These are phyloP conservation scores for Callionymus lyra DNA, from an alignment of 2,113 vertebrate genomes.

Conservation along the genomic window DNA sequence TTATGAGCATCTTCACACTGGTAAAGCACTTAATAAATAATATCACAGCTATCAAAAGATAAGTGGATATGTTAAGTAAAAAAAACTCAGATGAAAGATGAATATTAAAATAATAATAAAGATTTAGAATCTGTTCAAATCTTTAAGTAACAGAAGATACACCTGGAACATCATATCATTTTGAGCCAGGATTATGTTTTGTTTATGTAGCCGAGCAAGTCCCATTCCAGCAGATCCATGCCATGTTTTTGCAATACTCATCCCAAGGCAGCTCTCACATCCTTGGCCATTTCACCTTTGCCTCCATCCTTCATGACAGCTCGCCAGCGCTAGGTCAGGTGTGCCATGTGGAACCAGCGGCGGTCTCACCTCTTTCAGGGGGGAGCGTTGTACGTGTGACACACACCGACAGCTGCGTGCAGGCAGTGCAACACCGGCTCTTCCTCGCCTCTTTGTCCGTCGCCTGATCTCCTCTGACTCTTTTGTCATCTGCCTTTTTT, in stretches of 20 bases:
- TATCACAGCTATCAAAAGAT: too few relatives aligned
- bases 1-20: too few relatives aligned
- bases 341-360: slow-evolving; percentile 55
- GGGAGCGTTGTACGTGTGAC: slow-evolving; percentile 57
- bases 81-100: too few relatives aligned
- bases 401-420: slow-evolving; percentile 47
- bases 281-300: slow-evolving; percentile 32
- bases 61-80: too few relatives aligned
- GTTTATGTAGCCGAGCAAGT: too few relatives aligned
- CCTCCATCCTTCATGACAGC: slow-evolving; percentile 23
- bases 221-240: slow-evolving; percentile 46
- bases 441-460: slow-evolving; percentile 56
- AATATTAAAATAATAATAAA: too few relatives aligned
- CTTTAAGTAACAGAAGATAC: too few relatives aligned
- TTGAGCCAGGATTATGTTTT: too few relatives aligned
- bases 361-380: slow-evolving; percentile 12
- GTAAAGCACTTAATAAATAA: too few relatives aligned
- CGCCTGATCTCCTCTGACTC: slow-evolving; percentile 39
- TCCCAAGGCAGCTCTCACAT: slow-evolving; percentile 18
- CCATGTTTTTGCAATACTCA: slow-evolving; percentile 42
- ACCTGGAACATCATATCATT: too few relatives aligned
- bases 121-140: too few relatives aligned
- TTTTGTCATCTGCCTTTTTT: slow-evolving; percentile 46
- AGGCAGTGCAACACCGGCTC: slow-evolving; percentile 43
- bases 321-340: slow-evolving; percentile 23